Base-by-base conservation (phyloP, 2,797 vertebrate species). In the Muscicapa striata region DNA sequence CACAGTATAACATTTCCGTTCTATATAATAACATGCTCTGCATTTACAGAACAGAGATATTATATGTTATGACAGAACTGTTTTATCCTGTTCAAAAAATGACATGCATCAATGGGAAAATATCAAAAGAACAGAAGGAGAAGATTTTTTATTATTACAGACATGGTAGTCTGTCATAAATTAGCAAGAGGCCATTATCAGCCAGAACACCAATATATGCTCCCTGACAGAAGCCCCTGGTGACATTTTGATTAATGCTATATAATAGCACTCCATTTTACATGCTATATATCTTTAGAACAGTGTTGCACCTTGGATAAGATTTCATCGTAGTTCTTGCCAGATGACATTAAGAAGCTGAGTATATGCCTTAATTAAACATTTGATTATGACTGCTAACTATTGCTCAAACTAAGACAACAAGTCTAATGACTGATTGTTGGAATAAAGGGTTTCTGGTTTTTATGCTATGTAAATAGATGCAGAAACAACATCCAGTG, bases 131-230 rank as follows among this genome's bases (percentile, higher is more conserved):
- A 49, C 14, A 74, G 59, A 72, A 29, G 41, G 66, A 94, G 29
- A 49, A 74, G 51, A 91, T 91, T 90, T 95, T 96, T 83, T 95
- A 87, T 81, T 96, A 90, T 94, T 88, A 90, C 26, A 96, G 92
- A 92, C 84, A 40, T 73, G 30, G 40, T 89, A 80, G 84, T 38
- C 75, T 46, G 51, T 52, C 20, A 1, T 95, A 92, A 95, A 95
- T 96, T 95, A 96, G 54, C 1, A 16, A 84, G 19, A 84, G 84
- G 55, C 27, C 89, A 89, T 96, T 97, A 95, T 72, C 58, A 95
- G 54, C 30, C 46, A 82, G 91, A 96, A 62, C 45, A 41, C 34
- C 34, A 10, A 41, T 84, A 64, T 34, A 76, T 13, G 72, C 27
- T 89, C 93, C 63, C 77, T 90, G 54, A 89, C 84, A 97, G 78